These are phyloP conservation scores for Argyrosomus japonicus DNA, from an alignment of 2,113 vertebrate species.

Conservation along the genomic window DNA sequence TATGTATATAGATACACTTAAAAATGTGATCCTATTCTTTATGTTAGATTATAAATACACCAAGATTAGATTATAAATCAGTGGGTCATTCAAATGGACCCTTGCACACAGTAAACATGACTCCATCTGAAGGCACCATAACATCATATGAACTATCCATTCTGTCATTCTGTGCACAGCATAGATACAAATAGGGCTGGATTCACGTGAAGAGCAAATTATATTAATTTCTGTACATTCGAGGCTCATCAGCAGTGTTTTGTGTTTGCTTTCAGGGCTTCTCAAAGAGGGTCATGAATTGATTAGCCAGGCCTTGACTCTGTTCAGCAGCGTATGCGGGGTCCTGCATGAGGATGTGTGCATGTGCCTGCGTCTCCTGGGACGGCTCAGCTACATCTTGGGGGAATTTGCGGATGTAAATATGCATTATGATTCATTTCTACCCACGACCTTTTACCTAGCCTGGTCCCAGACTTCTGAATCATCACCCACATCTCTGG, in stretches of 20 bases:
- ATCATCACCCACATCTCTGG: no score
- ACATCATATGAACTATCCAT: background rate
- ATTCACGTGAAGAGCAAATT: background rate
- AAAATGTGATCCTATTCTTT: no score
- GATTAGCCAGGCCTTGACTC: slow-evolving; percentile 92
- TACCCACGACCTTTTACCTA: background rate
- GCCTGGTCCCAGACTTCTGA: background rate
- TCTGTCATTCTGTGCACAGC: background rate
- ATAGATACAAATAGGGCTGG: background rate
- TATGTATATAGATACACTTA: no score
- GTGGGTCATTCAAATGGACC: background rate
- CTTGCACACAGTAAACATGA: background rate
- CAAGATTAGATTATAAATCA: background rate
- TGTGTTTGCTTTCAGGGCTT: slow-evolving; percentile 83
- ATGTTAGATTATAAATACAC: background rate
- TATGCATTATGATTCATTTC: background rate
- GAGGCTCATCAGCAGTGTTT: background rate
- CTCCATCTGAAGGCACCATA: background rate
- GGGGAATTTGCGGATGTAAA: slow-evolving; percentile 92
- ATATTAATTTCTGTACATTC: background rate
- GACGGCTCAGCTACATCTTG: slow-evolving; percentile 93
- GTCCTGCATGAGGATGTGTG: slow-evolving; percentile 94
- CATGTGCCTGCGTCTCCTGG: slow-evolving; percentile 91
- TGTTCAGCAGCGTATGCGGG: slow-evolving; percentile 95
- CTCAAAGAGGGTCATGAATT: slow-evolving; percentile 92